A percentile compares a stretch with the other conserved stretches of the same genome.
phyloP scores from a whole-genome alignment of 2,797 vertebrate species.

The Stomatorhinus walkeri region DNA sequence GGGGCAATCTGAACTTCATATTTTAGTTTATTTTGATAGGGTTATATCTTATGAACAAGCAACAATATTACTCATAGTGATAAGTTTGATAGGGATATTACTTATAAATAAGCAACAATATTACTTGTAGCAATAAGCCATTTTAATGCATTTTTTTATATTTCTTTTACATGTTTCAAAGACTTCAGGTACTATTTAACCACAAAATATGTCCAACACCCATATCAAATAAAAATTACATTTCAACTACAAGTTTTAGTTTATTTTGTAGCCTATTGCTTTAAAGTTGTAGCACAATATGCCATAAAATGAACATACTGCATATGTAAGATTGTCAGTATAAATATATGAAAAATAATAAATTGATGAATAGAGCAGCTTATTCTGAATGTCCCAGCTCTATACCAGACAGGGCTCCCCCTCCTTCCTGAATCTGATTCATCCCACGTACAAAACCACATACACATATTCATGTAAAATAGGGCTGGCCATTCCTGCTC shows the following conservation, averaged over 20 bases:
- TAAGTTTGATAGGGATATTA: not conserved
- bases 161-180: not conserved
- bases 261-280: not conserved
- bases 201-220: not conserved
- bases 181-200: not conserved
- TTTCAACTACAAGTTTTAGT: not conserved
- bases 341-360: not conserved
- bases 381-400: not conserved
- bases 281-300: not conserved
- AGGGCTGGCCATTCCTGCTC: not conserved
- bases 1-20: not conserved
- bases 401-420: not conserved
- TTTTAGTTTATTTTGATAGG: not conserved
- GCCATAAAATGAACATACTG: not conserved
- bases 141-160: not conserved
- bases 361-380: not conserved
- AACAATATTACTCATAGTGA: not conserved
- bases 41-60: not conserved
- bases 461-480: not conserved
- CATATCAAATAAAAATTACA: not conserved
- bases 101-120: not conserved
- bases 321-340: not conserved
- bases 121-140: not conserved
- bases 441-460: not conserved
- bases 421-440: not conserved